Conservation (phyloP, 2,113 vertebrate genomes). For the Thunnus maccoyii region DNA sequence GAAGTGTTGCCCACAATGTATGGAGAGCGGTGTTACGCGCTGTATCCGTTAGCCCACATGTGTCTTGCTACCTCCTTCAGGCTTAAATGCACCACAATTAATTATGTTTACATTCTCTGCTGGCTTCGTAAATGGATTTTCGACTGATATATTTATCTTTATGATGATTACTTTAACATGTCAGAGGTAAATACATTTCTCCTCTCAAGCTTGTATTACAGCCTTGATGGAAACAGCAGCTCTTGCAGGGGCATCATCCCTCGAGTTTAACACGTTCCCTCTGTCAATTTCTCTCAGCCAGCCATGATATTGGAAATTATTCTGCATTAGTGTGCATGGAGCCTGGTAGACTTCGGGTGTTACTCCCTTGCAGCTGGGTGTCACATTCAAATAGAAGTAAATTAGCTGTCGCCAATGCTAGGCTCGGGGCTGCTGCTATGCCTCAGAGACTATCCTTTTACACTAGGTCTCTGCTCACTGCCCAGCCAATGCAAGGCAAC, state of each 20-base stretch:
- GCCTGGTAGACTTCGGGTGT: slow-evolving; percentile 49
- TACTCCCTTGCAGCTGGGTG: slow-evolving; percentile 61
- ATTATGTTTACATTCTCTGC: slow-evolving; percentile 49
- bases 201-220: slow-evolving; percentile 17
- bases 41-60: slow-evolving; percentile 20
- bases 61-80: slow-evolving; percentile 21
- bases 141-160: slow-evolving; percentile 43
- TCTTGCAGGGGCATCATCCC: slow-evolving; percentile 1
- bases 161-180: slow-evolving; percentile 17
- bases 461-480: slow-evolving; percentile 40
- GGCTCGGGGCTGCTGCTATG: slow-evolving; percentile 57
- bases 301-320: slow-evolving; percentile 73
- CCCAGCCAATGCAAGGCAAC: slow-evolving; percentile 42
- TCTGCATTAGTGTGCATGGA: slow-evolving; percentile 52
- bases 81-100: slow-evolving; percentile 33
- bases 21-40: slow-evolving; percentile 19
- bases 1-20: slow-evolving; percentile 51
- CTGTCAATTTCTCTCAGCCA: slow-evolving; percentile 48
- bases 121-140: slow-evolving; percentile 52
- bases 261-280: slow-evolving; percentile 44
- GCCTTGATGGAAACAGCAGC: slow-evolving; percentile 4
- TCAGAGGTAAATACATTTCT: slow-evolving; percentile 31
- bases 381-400: slow-evolving; percentile 78
- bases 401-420: slow-evolving; percentile 76
- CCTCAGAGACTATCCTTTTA: slow-evolving; percentile 60